These are phyloP conservation scores for Pteronotus mesoamericanus DNA, from an alignment of 2,797 vertebrate species.

Conservation along the genomic window DNA sequence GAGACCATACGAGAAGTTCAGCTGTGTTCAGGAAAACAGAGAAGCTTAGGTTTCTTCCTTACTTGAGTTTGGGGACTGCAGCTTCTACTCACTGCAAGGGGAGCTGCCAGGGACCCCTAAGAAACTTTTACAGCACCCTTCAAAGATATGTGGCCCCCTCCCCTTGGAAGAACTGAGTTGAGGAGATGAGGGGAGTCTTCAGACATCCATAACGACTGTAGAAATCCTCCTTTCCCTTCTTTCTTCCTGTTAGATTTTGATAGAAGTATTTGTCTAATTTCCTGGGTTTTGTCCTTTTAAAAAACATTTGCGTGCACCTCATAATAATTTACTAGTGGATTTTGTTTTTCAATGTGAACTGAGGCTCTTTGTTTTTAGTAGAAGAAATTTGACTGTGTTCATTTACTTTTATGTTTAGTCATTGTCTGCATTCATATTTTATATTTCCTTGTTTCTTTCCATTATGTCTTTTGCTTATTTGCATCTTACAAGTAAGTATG, in stretches of 20 bases:
- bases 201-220: not conserved
- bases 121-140: not conserved
- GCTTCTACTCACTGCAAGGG: not conserved
- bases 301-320: not conserved
- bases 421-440: constrained; percentile 45
- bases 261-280: not conserved
- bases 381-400: not conserved
- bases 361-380: not conserved
- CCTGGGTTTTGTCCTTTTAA: not conserved
- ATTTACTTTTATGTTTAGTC: constrained; percentile 23
- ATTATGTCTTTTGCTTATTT: constrained; percentile 22
- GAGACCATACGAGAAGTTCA: not conserved
- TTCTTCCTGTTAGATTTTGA: not conserved
- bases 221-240: not conserved
- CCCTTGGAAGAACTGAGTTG: not conserved
- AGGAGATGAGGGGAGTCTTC: not conserved
- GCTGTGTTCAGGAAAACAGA: not conserved
- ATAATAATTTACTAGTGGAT: not conserved
- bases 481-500: not conserved
- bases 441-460: not conserved
- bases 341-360: constrained; percentile 27
- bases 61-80: not conserved
- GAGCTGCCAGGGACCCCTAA: not conserved
- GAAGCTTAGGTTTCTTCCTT: not conserved
- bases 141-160: not conserved